Percentiles rank a stretch among this genome's conserved stretches.
Conservation (phyloP, 2,113 vertebrate genomes). For the Calyptomena viridis region DNA sequence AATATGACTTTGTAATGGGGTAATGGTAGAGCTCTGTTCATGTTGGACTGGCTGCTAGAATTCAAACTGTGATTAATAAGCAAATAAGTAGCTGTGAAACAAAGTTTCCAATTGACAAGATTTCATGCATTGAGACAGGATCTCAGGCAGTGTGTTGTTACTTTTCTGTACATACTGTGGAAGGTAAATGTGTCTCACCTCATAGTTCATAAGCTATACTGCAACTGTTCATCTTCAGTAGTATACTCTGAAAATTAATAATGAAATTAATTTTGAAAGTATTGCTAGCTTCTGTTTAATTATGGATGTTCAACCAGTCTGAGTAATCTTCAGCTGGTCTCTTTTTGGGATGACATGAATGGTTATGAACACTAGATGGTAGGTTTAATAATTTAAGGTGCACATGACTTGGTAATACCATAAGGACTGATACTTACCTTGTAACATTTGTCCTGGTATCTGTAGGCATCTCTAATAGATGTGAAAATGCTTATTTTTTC, state of each 20-base stretch:
- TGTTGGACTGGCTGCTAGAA: neutral
- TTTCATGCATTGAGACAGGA: neutral
- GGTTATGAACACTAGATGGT: neutral
- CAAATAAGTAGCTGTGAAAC: neutral
- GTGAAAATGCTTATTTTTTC: neutral
- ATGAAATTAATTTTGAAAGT: neutral
- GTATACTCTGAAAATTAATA: neutral
- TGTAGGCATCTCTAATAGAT: neutral
- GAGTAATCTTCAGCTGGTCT: neutral
- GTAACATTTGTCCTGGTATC: neutral
- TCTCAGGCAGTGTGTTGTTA: neutral
- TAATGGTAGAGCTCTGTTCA: neutral
- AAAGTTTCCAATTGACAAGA: neutral
- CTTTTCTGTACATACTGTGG: neutral
- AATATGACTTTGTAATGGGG: neutral
- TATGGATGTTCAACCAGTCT: neutral
- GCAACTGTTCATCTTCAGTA: neutral
- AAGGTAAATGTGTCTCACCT: neutral
- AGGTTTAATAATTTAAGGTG: neutral
- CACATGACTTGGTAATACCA: fast-evolving
- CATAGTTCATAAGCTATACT: neutral
- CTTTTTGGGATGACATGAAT: neutral
- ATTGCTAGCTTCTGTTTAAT: neutral
- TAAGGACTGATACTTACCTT: neutral
- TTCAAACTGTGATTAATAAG: neutral